A percentile compares a stretch with the other conserved stretches of the same genome.
phyloP scores from a whole-genome alignment of 2,113 vertebrate genomes.

The Cyanoliseus patagonus region DNA sequence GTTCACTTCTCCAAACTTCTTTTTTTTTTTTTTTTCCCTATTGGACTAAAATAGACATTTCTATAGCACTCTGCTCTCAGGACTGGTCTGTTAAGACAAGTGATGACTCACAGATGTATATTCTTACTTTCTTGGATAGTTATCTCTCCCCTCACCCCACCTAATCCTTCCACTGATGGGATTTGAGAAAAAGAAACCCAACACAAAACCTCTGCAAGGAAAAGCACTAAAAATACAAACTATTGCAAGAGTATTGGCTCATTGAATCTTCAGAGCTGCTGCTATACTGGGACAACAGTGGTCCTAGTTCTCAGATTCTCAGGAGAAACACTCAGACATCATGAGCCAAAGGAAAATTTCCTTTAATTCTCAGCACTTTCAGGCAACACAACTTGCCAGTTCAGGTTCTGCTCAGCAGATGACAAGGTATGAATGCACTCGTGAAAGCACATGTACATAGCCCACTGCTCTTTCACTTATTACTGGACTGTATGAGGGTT shows the following conservation, averaged over 20 bases:
- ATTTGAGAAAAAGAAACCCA: not conserved
- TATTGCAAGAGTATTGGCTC: not conserved
- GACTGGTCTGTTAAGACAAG: conserved; percentile 61
- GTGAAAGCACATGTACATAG: not conserved
- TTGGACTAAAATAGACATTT: conserved; percentile 61
- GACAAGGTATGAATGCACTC: not conserved
- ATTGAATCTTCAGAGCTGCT: not conserved
- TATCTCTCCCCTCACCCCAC: conserved; percentile 60
- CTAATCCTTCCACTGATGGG: conserved; percentile 13
- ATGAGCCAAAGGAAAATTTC: not conserved
- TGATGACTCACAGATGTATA: conserved; percentile 58
- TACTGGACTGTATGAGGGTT: not conserved
- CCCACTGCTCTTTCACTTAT: not conserved
- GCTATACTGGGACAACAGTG: not conserved
- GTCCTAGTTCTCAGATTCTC: not conserved
- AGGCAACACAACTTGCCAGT: not conserved
- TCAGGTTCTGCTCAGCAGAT: conserved; percentile 16
- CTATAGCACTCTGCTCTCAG: conserved; percentile 59
- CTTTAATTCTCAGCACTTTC: not conserved
- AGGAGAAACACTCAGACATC: conserved; percentile 5
- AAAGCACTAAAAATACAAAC: conserved; percentile 35
- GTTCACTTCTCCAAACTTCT: conserved; percentile 59
- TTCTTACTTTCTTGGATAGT: conserved; percentile 62
- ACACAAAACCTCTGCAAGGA: not conserved
- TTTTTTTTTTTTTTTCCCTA: conserved; percentile 3